Percentiles rank a stretch among this genome's conserved stretches.
Evolutionary conservation across 2,797 vertebrate species (phyloP).

Genomic region (Silurus aristotelis): DNA sequence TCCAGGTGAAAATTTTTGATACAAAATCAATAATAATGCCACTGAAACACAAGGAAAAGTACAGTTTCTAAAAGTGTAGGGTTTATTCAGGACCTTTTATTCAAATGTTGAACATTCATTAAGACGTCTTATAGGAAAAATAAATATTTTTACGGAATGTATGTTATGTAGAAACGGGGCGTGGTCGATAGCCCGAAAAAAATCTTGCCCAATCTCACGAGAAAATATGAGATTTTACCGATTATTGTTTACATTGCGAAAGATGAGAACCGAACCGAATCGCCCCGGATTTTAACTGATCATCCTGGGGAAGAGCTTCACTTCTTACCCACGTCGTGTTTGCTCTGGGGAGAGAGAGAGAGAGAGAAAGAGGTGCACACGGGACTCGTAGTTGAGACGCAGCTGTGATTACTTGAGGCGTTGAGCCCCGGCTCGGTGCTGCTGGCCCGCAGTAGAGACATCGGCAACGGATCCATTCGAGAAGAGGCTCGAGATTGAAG

Average conservation of each 20-base stretch:
- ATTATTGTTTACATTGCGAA: slow-evolving; percentile 91
- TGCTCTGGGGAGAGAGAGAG: slow-evolving; percentile 40
- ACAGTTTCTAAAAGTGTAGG: neutral
- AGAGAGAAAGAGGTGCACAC: slow-evolving; percentile 30
- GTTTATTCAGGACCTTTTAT: neutral
- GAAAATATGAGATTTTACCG: slow-evolving; percentile 87
- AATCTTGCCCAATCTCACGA: slow-evolving; percentile 85
- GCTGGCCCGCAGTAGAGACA: slow-evolving; percentile 41
- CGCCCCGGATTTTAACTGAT: slow-evolving; percentile 84
- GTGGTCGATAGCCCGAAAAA: slow-evolving; percentile 66
- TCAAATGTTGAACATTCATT: neutral
- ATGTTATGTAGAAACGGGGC: slow-evolving; percentile 54
- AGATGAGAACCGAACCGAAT: slow-evolving; percentile 86
- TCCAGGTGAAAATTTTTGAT: neutral
- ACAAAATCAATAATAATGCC: neutral
- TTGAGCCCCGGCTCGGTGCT: slow-evolving; percentile 48
- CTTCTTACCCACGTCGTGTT: slow-evolving; percentile 60
- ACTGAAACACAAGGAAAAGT: neutral
- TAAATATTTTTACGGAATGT: neutral
- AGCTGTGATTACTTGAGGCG: slow-evolving; percentile 34
- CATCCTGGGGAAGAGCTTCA: slow-evolving; percentile 54
- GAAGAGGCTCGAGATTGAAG: slow-evolving; percentile 41
- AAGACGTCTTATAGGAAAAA: neutral
- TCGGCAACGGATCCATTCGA: slow-evolving; percentile 1
- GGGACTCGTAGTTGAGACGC: slow-evolving; percentile 45